Conservation (phyloP, 2,797 vertebrate genomes). For the Clarias pachynema region DNA sequence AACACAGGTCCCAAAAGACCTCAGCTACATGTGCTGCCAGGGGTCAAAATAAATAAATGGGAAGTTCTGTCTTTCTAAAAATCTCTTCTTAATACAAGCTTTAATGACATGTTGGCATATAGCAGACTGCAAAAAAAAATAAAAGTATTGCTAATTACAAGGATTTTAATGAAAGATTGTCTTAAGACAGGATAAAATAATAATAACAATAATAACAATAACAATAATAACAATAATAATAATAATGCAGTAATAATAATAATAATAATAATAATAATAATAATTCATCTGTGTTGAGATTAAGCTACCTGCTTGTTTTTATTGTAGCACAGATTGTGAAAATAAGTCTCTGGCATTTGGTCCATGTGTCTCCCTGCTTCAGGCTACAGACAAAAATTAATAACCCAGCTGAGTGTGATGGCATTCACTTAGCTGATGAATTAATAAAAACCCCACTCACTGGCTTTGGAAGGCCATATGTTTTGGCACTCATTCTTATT, state of each 20-base stretch:
- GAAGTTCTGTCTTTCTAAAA: background rate
- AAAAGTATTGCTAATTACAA: too few species aligned
- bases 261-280: constrained; percentile 37
- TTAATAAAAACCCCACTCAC: background rate
- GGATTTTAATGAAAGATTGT: too few species aligned
- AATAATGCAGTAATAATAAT: constrained; percentile 42
- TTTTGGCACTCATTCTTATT: constrained; percentile 22
- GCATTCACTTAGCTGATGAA: constrained; percentile 29
- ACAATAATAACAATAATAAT: constrained; percentile 48
- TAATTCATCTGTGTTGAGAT: constrained; percentile 48
- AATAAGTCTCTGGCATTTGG: constrained; percentile 5
- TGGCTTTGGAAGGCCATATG: constrained; percentile 1
- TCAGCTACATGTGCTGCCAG: too few species aligned
- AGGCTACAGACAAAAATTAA: constrained; percentile 14
- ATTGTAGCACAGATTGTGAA: constrained; percentile 6
- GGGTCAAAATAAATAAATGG: background rate
- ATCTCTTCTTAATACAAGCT: background rate
- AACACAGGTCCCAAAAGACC: too few species aligned
- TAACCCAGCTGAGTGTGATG: constrained; percentile 13
- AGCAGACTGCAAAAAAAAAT: background rate
- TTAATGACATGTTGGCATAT: background rate
- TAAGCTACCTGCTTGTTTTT: constrained; percentile 50
- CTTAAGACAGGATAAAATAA: background rate
- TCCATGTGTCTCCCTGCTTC: background rate
- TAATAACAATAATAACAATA: background rate